Evolutionary conservation across 1,140 invertebrate genomes (phyloP), one percentile per base, ranked within the genome.

Genomic region (Leptinotarsa texana): DNA sequence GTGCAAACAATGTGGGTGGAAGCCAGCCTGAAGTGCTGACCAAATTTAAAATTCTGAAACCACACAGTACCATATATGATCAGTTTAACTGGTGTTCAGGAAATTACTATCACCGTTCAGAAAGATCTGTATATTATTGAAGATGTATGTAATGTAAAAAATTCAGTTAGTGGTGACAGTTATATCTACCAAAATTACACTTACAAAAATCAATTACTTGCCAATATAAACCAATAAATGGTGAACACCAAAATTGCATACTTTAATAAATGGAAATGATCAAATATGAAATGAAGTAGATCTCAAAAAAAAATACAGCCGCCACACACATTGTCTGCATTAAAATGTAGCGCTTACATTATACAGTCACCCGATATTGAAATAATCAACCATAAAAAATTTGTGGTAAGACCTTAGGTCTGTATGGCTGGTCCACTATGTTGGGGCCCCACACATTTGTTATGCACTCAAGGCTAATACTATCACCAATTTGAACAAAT

Each of bases 1-100:
- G 90, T 93, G 92, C 92, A 93, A 94, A 93, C 93, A 94, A 93
- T 93, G 92, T 93, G 93, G 91, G 91, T 93, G 92, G 92, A 91
- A 91, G 92, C 92, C 92, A 92, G 91, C 91, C 67, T 69, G 70
- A 72, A 69, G 57, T 27, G 75, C 74, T 66, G 63, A 74, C 57
- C 75, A 72, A 66, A 74, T 51, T 13, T 47, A 62, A 72, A 61
- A 18, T 73, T 75, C 73, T 71, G 69, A 75, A 77, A 82, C 81
- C 81, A 82, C 81, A 82, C 81, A 81, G 77, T 79, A 80, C 81
- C 80, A 82, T 79, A 77, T 74, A 77, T 70, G 74, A 76, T 33
- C 21, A 22, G 21, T 65, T 65, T 5, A 65, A 57, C 51, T 57
- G 33, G 33, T 42, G 33, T 42, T 42, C 33, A 42, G 33, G 8